phyloP scores from a whole-genome alignment of 2,888 invertebrate species.

The Nomada fucata region DNA sequence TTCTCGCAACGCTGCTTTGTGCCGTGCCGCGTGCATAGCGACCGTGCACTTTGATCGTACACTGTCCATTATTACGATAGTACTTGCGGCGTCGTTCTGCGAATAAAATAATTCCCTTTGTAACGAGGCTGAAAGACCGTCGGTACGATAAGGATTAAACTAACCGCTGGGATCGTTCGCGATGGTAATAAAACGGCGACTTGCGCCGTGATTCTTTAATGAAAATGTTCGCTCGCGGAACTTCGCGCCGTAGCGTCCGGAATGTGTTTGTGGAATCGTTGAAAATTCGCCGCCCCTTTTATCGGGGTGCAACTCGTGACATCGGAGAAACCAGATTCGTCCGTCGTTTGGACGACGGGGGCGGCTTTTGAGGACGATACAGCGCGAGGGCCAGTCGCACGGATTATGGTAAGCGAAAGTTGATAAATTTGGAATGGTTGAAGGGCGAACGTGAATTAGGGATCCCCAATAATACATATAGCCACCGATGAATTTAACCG shows the following conservation, averaged over 20 bases:
- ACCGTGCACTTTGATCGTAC: constrained; percentile 63
- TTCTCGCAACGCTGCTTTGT: constrained; percentile 68
- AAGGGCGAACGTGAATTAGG: no score
- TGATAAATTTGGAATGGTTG: no score
- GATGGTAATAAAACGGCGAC: constrained; percentile 20
- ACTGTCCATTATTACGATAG: constrained; percentile 70
- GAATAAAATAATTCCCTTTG: constrained; percentile 67
- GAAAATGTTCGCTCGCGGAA: constrained; percentile 31
- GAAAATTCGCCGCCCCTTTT: not conserved
- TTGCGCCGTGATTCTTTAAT: constrained; percentile 42
- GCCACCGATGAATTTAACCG: no score
- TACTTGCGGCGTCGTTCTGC: constrained; percentile 64
- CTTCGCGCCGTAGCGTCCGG: not conserved
- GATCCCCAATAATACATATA: no score
- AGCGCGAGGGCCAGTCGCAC: no score
- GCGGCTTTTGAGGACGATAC: no score
- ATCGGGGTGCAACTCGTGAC: not conserved
- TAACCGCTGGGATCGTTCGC: constrained; percentile 25
- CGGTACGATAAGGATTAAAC: constrained; percentile 37
- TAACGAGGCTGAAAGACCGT: constrained; percentile 57
- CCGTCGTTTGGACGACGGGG: no score
- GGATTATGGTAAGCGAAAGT: no score
- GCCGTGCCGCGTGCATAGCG: constrained; percentile 58
- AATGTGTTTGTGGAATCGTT: not conserved
- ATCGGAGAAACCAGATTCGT: no score